Conservation (phyloP, 2,888 invertebrate genomes). For the Caenorhabditis sp. region DNA sequence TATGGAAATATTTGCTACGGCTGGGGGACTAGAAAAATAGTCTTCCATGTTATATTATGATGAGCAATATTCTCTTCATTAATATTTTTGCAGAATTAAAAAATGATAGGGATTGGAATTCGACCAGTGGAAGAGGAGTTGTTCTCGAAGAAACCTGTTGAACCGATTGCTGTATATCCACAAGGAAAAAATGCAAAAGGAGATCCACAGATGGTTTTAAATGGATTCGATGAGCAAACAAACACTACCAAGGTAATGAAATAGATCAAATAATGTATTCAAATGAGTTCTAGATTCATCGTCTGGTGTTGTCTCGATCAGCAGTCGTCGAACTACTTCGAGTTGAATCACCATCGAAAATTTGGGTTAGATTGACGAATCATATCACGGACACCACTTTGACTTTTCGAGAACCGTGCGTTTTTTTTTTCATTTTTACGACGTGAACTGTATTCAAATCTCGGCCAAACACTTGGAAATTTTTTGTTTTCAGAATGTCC, state of each 20-base stretch:
- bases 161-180: slow-evolving; percentile 18
- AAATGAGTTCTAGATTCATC: slow-evolving; percentile 46
- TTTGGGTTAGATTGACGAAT: slow-evolving; percentile 51
- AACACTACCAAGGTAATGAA: slow-evolving; percentile 12
- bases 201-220: slow-evolving; percentile 22
- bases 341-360: slow-evolving; percentile 42
- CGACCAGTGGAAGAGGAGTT: slow-evolving; percentile 24
- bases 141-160: slow-evolving; percentile 5
- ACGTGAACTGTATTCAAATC: too few species aligned
- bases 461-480: too few species aligned
- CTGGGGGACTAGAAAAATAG: too few species aligned
- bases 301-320: slow-evolving; percentile 27
- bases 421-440: too few species aligned
- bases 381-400: slow-evolving; percentile 43
- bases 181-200: not conserved
- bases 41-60: too few species aligned
- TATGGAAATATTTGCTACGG: too few species aligned
- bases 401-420: slow-evolving; percentile 44
- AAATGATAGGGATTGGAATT: slow-evolving; percentile 29
- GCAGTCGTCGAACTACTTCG: slow-evolving; percentile 33
- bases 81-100: too few species aligned
- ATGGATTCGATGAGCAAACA: slow-evolving; percentile 24
- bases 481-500: too few species aligned
- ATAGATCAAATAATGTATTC: not conserved
- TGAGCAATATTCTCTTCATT: too few species aligned